Evolutionary conservation across 2,113 vertebrate genomes (phyloP).

Genomic region (Cichladusa arquata): DNA sequence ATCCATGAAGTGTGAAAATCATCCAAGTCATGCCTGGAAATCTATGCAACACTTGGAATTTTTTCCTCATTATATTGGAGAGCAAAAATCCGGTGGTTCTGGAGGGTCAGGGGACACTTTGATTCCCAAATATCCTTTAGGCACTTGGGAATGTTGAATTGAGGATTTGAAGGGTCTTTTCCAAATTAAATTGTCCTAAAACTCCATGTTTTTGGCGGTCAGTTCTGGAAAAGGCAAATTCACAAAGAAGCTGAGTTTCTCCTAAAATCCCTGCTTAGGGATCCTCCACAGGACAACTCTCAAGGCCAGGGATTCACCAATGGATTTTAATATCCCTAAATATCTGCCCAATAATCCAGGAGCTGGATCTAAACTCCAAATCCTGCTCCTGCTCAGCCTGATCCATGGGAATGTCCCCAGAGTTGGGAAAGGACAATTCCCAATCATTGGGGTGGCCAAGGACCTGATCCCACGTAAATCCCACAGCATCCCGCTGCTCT

Average conservation of each 20-base stretch:
- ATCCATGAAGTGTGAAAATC: background rate
- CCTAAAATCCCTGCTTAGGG: background rate
- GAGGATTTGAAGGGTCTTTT: background rate
- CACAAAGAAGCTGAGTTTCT: background rate
- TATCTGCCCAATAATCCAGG: background rate
- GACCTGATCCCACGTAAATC: background rate
- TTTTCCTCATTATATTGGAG: background rate
- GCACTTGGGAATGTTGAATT: background rate
- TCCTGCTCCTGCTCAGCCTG: background rate
- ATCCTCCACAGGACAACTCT: rapidly evolving
- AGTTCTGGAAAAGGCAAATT: background rate
- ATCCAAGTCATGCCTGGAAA: background rate
- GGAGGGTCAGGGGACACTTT: background rate
- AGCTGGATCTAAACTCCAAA: background rate
- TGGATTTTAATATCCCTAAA: background rate
- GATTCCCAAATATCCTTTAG: background rate
- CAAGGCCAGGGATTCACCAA: too few species aligned
- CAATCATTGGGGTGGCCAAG: background rate
- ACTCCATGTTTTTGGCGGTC: background rate
- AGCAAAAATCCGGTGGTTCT: background rate
- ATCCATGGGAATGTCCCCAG: background rate
- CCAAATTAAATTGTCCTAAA: background rate
- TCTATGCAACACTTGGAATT: background rate
- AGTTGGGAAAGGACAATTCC: background rate
- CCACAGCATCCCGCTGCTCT: background rate